phyloP scores from a whole-genome alignment of 2,888 invertebrate genomes.

The Drosophila atripex region DNA sequence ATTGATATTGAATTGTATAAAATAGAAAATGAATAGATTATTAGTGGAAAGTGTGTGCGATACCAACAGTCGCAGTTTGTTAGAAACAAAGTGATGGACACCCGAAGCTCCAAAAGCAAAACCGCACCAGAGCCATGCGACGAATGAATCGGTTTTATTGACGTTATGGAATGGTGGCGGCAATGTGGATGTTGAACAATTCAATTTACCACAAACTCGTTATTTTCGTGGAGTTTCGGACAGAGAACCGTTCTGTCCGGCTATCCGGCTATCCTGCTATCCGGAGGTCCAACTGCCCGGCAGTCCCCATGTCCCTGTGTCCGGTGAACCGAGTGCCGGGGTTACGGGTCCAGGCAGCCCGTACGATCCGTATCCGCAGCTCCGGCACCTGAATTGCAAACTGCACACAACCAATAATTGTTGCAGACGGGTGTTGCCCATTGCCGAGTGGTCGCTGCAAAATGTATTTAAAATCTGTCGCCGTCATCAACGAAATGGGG shows the following conservation, averaged over 20 bases:
- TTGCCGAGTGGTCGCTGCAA: slow-evolving; percentile 54
- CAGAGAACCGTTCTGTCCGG: background rate
- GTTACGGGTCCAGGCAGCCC: background rate
- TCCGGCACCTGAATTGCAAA: slow-evolving; percentile 33
- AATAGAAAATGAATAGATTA: background rate
- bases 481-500: slow-evolving; percentile 51
- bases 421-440: slow-evolving; percentile 56
- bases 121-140: slow-evolving; percentile 37
- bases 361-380: slow-evolving; percentile 22
- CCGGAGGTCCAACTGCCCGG: background rate
- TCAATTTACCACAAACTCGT: slow-evolving; percentile 80
- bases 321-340: background rate
- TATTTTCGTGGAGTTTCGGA: slow-evolving; percentile 58
- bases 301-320: background rate
- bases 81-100: background rate
- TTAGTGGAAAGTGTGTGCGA: background rate
- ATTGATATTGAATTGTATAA: background rate
- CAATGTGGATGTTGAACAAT: slow-evolving; percentile 71
- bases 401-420: slow-evolving; percentile 66
- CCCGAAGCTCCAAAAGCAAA: slow-evolving; percentile 20
- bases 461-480: slow-evolving; percentile 78
- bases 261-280: background rate
- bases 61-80: background rate
- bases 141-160: slow-evolving; percentile 33
- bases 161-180: slow-evolving; percentile 17